Base-by-base conservation (phyloP, 1,140 invertebrate species). In the Lordiphosa mommai region DNA sequence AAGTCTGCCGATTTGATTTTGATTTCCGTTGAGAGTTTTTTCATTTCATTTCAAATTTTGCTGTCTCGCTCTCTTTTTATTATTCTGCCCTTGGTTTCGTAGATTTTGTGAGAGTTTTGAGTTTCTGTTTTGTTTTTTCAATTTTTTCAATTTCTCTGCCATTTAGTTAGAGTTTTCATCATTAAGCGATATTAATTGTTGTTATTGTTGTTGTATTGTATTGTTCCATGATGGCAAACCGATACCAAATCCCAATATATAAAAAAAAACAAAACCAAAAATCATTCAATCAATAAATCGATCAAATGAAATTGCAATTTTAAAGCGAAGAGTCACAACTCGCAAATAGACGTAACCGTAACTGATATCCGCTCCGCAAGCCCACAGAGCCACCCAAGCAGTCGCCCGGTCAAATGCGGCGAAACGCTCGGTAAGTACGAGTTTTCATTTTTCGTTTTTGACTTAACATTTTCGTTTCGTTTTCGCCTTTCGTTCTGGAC, bases 121-220 rank as follows among this genome's bases (percentile, higher is more conserved):
- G 51, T 59, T 55, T 40, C 6, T 38, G 40, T 52, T 48, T 0
- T 48, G 13, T 34, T 23, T 33, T 53, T 52, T 16, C 37, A 48
- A 56, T 55, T 38, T 60, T 68, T 61, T 32, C 52, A 36, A 46
- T 36, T 71, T 59, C 16, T 65, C 40, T 68, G 44, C 47, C 52
- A 52, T 65, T 60, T 80, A 71, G 76, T 76, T 76, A 84, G 61
- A 43, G 68, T 72, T 76, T 44, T 38, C 32, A 71, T 72, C 38
- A 71, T 72, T 55, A 65, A 72, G 60, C 41, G 64, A 87, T 87
- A 84, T 63, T 87, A 87, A 88, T 68, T 87, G 86, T 88, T 88
- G 86, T 88, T 86, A 80, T 87, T 80, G 73, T 87, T 87, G 84
- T 88, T 88, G 82, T 87, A 85, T 87, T 84, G 79, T 86, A 86